Percentiles rank a stretch among this genome's conserved stretches.
These are phyloP conservation scores for Standfussiana lucernea DNA, from an alignment of 2,888 invertebrate species.

Conservation along the genomic window DNA sequence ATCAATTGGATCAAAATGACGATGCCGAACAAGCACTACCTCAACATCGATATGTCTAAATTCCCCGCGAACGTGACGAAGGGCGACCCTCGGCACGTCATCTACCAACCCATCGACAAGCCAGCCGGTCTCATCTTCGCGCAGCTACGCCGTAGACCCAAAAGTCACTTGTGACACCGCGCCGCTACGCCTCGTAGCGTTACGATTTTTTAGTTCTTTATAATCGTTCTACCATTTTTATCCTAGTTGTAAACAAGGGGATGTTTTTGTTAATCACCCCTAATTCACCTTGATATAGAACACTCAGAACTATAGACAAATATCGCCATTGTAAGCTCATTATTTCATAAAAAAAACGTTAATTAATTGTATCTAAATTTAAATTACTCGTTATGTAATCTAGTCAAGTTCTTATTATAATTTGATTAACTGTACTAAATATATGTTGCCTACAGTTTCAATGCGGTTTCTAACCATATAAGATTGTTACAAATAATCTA, in stretches of 20 bases:
- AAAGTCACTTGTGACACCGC: conserved; percentile 89
- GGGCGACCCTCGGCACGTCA: conserved; percentile 92
- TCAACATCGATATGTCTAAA: conserved; percentile 93
- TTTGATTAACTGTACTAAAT: conserved; percentile 55
- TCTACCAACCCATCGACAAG: conserved; percentile 94
- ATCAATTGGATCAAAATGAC: conserved; percentile 93
- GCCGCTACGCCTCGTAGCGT: conserved; percentile 78
- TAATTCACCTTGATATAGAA: conserved; percentile 38
- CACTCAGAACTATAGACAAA: conserved; percentile 44
- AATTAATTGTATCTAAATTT: conserved; percentile 57
- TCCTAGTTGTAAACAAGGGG: conserved; percentile 51
- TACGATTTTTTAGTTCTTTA: conserved; percentile 53
- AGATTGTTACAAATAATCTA: conserved; percentile 61
- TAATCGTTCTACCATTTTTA: conserved; percentile 49
- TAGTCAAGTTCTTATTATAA: conserved; percentile 66
- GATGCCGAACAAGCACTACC: conserved; percentile 96
- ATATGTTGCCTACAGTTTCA: conserved; percentile 57
- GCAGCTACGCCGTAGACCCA: conserved; percentile 92
- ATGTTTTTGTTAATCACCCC: conserved; percentile 48
- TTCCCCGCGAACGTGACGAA: conserved; percentile 92
- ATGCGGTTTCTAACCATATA: conserved; percentile 56
- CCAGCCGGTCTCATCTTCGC: conserved; percentile 95
- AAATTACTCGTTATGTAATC: conserved; percentile 64
- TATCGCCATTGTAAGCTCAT: conserved; percentile 52
- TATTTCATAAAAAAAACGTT: conserved; percentile 52